Base-by-base conservation (phyloP, 2,797 vertebrate genomes). In the Rhynchotus rufescens region DNA sequence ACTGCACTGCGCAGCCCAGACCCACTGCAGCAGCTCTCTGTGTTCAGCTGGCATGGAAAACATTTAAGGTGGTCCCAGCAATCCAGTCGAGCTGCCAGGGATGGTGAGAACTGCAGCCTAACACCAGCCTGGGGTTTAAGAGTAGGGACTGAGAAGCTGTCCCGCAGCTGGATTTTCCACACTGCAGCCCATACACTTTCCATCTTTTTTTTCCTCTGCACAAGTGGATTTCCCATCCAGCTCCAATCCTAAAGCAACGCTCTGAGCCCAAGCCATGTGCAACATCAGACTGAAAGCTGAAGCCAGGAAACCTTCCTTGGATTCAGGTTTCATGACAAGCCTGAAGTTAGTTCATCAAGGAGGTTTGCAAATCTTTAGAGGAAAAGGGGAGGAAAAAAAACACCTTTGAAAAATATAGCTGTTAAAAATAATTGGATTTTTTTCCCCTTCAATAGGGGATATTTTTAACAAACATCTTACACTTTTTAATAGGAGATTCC, bases 31-130 rank as follows among this genome's bases (percentile, higher is more conserved):
- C 93, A 86, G 89, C 93, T 90, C 87, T 86, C 93, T 62, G 88
- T 51, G 76, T 84, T 94, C 91, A 84, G 77, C 89, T 94, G 95
- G 94, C 95, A 94, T 79, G 73, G 90, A 76, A 92, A 95, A 87
- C 66, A 91, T 95, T 97, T 97, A 96, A 96, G 94, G 95, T 92
- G 80, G 93, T 94, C 93, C 93, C 81, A 72, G 73, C 74, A 76
- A 90, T 94, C 88, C 67, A 91, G 68, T 45, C 77, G 49, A 20
- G 73, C 80, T 95, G 66, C 93, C 88, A 92, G 83, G 83, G 79
- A 74, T 94, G 86, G 73, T 72, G 78, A 94, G 75, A 86, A 67
- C 59, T 71, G 86, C 84, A 85, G 81, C 36, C 12, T 0, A 71
- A 40, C 69, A 77, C 28, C 32, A 67, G 69, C 5, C 60, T 1